A percentile compares a stretch with the other conserved stretches of the same genome.
Evolutionary conservation across 2,113 vertebrate genomes (phyloP).

Genomic region (Orientallactaga bullata): DNA sequence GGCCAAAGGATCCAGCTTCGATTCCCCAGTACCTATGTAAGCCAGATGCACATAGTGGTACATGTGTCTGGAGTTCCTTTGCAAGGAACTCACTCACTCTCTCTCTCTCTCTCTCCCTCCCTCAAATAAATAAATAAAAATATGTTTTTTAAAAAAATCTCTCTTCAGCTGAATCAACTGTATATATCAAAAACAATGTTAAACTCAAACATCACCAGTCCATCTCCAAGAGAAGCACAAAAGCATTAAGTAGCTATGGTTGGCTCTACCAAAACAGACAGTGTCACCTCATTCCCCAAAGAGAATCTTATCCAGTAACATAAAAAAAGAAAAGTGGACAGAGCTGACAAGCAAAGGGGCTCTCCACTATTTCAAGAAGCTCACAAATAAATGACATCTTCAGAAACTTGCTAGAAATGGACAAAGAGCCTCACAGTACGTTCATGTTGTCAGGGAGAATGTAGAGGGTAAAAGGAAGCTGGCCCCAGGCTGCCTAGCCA

Average conservation of each 20-base stretch:
- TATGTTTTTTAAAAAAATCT: too few relatives aligned
- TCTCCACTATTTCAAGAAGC: not conserved
- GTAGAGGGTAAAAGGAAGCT: not conserved
- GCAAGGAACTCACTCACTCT: too few relatives aligned
- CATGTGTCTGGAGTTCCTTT: too few relatives aligned
- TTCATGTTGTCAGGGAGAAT: not conserved
- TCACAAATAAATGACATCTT: not conserved
- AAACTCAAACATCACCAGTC: not conserved
- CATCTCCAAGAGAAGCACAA: not conserved
- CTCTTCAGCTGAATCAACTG: not conserved
- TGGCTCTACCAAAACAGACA: not conserved
- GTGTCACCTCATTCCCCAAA: not conserved
- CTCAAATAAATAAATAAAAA: too few relatives aligned
- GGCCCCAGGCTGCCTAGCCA: too few relatives aligned
- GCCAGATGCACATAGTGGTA: too few relatives aligned
- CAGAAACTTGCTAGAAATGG: not conserved
- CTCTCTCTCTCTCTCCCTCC: too few relatives aligned
- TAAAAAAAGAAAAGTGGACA: not conserved
- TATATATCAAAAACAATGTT: not conserved
- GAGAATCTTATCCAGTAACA: not conserved
- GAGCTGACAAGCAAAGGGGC: not conserved
- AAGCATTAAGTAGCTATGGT: not conserved
- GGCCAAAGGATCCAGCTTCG: too few relatives aligned
- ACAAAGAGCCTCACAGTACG: not conserved
- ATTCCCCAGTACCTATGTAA: too few relatives aligned